phyloP scores from a whole-genome alignment of 1,140 invertebrate species.

The Aphidius gifuensis region DNA sequence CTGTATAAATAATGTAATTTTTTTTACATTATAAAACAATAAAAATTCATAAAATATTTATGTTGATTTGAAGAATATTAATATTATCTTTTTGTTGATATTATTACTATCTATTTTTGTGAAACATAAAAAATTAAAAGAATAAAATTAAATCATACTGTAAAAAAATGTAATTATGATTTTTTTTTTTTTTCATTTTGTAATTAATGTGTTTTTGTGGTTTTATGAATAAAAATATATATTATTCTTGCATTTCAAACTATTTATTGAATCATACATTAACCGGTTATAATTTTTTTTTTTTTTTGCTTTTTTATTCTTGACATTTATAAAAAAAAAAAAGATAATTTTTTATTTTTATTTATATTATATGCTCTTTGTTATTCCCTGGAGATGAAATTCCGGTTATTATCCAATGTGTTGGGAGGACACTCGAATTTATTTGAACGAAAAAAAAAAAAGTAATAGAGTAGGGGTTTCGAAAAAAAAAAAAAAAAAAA shows the following conservation, averaged over 20 bases:
- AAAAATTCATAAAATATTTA: too few relatives aligned
- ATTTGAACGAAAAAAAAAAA: constrained; percentile 1
- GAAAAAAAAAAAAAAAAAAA: constrained; percentile 8
- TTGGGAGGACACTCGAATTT: constrained; percentile 6
- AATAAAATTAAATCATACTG: too few relatives aligned
- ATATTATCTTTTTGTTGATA: too few relatives aligned
- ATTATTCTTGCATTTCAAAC: not conserved
- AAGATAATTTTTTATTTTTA: not conserved
- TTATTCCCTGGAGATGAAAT: not conserved
- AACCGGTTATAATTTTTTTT: not conserved
- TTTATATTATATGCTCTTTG: not conserved
- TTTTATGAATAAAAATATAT: too few relatives aligned
- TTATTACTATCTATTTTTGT: too few relatives aligned
- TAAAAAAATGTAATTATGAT: too few relatives aligned
- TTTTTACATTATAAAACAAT: not conserved
- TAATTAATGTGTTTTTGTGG: too few relatives aligned
- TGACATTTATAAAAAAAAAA: too few relatives aligned
- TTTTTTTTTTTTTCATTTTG: too few relatives aligned
- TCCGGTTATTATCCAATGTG: not conserved
- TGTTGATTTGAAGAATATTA: too few relatives aligned
- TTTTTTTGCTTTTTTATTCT: too few relatives aligned
- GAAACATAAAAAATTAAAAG: too few relatives aligned
- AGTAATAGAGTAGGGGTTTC: not conserved
- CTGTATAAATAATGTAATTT: not conserved
- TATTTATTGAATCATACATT: constrained; percentile 7